Evolutionary conservation across 2,797 vertebrate species (phyloP).

Genomic region (Cuculus canorus): DNA sequence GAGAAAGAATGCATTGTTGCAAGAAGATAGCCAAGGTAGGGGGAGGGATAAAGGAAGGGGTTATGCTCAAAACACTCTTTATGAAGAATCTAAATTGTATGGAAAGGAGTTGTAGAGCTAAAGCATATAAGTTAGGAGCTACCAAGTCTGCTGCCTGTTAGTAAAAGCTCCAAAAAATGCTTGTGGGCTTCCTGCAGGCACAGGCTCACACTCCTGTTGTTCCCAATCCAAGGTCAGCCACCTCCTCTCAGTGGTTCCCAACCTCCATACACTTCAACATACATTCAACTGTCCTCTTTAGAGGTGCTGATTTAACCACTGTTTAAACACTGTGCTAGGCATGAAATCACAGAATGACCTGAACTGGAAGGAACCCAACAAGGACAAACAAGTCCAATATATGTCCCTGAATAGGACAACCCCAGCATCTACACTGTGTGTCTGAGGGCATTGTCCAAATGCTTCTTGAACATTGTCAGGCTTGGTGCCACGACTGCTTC

Average conservation of each 20-base stretch:
- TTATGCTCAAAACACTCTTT: not conserved
- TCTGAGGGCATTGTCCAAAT: no score
- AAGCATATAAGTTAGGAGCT: not conserved
- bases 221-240: not conserved
- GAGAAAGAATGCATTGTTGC: not conserved
- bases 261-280: not conserved
- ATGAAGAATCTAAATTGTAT: not conserved
- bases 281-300: not conserved
- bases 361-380: no score
- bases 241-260: not conserved
- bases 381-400: no score
- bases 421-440: no score
- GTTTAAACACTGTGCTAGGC: not conserved
- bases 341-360: not conserved
- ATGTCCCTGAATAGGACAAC: no score
- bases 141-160: not conserved
- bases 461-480: no score
- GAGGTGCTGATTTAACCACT: not conserved
- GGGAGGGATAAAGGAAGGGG: not conserved
- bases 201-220: not conserved
- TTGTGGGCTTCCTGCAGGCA: not conserved
- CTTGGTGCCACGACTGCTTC: no score
- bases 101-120: not conserved
- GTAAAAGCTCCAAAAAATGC: not conserved
- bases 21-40: not conserved